phyloP scores from a whole-genome alignment of 1,140 invertebrate genomes.

The Physella acuta region DNA sequence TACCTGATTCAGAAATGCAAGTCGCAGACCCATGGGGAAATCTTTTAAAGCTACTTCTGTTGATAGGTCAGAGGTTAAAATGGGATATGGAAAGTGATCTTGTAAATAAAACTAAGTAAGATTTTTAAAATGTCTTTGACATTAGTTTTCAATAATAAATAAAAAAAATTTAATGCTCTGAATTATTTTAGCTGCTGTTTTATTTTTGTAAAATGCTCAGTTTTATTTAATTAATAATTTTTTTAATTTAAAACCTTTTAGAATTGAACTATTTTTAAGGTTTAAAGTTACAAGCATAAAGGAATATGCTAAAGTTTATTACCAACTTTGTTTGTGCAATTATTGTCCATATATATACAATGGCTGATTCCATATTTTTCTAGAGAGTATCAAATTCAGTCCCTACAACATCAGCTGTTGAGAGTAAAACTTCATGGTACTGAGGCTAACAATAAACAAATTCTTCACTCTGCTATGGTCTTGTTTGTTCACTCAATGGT shows the following conservation, averaged over 20 bases:
- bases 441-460: constrained; percentile 44
- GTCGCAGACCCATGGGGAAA: constrained; percentile 77
- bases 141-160: no score
- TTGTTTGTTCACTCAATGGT: constrained; percentile 73
- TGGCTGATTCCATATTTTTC: constrained; percentile 25
- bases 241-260: no score
- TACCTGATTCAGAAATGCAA: constrained; percentile 52
- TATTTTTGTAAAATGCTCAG: no score
- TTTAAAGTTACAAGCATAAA: no score
- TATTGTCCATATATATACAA: no score
- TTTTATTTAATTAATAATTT: no score
- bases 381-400: constrained; percentile 73
- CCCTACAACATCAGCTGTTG: constrained; percentile 60
- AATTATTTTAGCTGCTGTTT: no score
- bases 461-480: constrained; percentile 54
- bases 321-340: no score
- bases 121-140: no score
- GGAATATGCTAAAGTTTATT: no score
- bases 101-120: constrained; percentile 55
- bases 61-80: constrained; percentile 75
- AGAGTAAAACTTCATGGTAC: constrained; percentile 33
- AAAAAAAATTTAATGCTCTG: no score
- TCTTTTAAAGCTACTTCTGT: constrained; percentile 74
- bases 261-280: no score
- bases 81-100: constrained; percentile 71